Conservation (phyloP, 2,888 invertebrate genomes). For the Aphrophora alni region DNA sequence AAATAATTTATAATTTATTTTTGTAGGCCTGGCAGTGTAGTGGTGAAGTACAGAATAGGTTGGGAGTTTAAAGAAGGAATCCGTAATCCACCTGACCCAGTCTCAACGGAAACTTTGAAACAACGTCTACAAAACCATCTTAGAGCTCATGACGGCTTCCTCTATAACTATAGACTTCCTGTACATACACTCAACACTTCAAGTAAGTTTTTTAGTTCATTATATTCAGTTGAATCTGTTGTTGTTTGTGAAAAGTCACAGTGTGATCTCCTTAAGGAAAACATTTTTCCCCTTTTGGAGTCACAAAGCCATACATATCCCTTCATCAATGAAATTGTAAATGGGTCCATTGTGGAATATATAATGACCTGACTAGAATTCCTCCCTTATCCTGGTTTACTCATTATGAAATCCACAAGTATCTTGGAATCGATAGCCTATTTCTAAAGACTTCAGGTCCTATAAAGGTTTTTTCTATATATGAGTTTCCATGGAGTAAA, state of each 20-base stretch:
- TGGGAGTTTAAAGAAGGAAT: conserved; percentile 66
- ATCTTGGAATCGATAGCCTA: too few relatives aligned
- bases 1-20: too few relatives aligned
- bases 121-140: conserved; percentile 62
- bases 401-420: too few relatives aligned
- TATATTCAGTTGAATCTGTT: neutral
- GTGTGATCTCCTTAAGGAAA: neutral
- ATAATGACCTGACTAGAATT: too few relatives aligned
- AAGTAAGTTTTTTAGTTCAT: conserved; percentile 47
- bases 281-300: neutral
- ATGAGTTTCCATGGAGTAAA: too few relatives aligned
- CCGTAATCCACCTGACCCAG: conserved; percentile 60
- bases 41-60: conserved; percentile 69
- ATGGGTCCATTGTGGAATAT: too few relatives aligned
- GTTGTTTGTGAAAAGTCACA: neutral
- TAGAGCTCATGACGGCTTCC: conserved; percentile 61
- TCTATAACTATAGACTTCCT: conserved; percentile 59
- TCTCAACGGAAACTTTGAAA: conserved; percentile 60
- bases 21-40: conserved; percentile 69
- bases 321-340: too few relatives aligned
- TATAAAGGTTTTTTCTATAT: too few relatives aligned
- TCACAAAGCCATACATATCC: neutral
- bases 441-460: too few relatives aligned
- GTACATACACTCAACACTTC: conserved; percentile 63
- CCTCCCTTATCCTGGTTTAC: too few relatives aligned